Evolutionary conservation across 1,140 invertebrate species (phyloP).

Genomic region (Diuraphis noxia): DNA sequence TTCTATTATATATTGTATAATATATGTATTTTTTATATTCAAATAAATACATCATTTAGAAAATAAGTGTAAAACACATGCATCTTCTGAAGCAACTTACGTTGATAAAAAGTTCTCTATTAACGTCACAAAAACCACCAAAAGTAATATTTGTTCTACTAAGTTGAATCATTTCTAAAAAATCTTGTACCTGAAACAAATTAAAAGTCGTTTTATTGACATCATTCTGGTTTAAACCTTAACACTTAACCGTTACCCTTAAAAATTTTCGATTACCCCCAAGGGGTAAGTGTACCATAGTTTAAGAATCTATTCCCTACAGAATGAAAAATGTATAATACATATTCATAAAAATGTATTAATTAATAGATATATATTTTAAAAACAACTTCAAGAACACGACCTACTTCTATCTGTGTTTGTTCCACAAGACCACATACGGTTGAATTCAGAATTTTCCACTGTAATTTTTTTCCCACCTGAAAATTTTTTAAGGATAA

Average conservation of each 20-base stretch:
- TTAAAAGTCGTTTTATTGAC: not conserved
- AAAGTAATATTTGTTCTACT: slow-evolving; percentile 32
- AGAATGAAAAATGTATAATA: no score
- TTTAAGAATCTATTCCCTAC: no score
- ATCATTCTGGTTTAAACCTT: not conserved
- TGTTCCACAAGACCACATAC: not conserved
- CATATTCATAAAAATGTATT: no score
- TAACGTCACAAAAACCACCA: slow-evolving; percentile 12
- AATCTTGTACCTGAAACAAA: slow-evolving; percentile 12
- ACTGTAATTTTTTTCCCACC: not conserved
- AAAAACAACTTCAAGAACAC: not conserved
- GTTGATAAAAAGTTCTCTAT: slow-evolving; percentile 8
- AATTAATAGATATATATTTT: no score
- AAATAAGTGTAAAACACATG: not conserved
- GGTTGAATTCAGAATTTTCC: not conserved
- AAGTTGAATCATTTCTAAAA: slow-evolving; percentile 5
- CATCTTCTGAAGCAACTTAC: not conserved
- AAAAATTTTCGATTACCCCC: no score
- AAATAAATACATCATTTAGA: not conserved
- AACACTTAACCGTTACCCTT: no score
- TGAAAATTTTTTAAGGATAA: not conserved
- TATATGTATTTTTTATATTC: not conserved
- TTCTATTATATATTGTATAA: not conserved
- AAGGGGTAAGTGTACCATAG: no score
- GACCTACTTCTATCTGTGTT: not conserved